These are phyloP conservation scores for Coptotermes formosanus DNA, from an alignment of 1,140 invertebrate genomes.

Conservation along the genomic window DNA sequence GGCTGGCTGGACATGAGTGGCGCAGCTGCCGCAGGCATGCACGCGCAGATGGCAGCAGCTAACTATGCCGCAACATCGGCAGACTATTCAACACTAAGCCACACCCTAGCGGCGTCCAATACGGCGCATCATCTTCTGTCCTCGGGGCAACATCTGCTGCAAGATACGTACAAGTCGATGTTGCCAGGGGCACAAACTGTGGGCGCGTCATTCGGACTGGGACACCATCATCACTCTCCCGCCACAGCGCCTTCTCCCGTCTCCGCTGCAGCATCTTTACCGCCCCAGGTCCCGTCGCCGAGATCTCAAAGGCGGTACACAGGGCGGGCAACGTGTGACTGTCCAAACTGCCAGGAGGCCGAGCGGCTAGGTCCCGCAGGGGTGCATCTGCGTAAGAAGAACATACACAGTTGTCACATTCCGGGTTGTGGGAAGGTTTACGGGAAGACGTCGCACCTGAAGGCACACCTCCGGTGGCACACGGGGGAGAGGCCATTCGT, in stretches of 20 bases:
- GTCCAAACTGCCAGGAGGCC: conserved; percentile 96
- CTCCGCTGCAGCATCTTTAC: conserved; percentile 42
- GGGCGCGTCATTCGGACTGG: conserved; percentile 66
- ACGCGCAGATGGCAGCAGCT: conserved; percentile 70
- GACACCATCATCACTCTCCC: conserved; percentile 49
- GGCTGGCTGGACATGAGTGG: conserved; percentile 77
- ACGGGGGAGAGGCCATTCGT: conserved; percentile 91
- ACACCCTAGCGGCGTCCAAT: conserved; percentile 75
- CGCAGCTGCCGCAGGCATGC: conserved; percentile 68
- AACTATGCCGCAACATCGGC: conserved; percentile 72
- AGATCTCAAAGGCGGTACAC: conserved; percentile 91
- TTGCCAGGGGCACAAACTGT: conserved; percentile 71
- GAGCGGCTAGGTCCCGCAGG: conserved; percentile 92
- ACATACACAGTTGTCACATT: conserved; percentile 98
- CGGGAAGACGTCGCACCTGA: conserved; percentile 94
- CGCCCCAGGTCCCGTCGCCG: conserved; percentile 74
- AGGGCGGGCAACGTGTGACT: conserved; percentile 95
- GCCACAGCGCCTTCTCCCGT: conserved; percentile 55
- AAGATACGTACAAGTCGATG: conserved; percentile 96
- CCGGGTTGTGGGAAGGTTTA: conserved; percentile 98
- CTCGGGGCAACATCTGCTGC: conserved; percentile 86
- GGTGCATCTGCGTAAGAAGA: conserved; percentile 91
- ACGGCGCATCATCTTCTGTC: conserved; percentile 73
- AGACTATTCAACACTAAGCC: conserved; percentile 83
- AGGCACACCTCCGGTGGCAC: conserved; percentile 93